Percentiles rank a stretch among this genome's conserved stretches.
Conservation (phyloP, 2,888 invertebrate species). For the Drosophila formosana region DNA sequence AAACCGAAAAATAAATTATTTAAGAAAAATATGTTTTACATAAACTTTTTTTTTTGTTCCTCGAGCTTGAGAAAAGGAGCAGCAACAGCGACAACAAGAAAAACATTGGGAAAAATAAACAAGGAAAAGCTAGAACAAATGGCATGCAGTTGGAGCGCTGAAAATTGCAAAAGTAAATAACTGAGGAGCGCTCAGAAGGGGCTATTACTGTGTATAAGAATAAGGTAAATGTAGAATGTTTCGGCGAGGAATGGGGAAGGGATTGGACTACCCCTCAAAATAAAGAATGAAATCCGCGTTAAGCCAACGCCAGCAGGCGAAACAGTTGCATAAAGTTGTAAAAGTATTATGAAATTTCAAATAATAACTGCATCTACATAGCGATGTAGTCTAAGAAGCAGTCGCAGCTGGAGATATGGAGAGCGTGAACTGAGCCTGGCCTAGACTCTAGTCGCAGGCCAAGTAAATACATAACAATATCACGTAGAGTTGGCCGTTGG, state of each 20-base stretch:
- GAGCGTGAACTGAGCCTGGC: constrained; percentile 19
- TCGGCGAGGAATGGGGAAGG: not conserved
- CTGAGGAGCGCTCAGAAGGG: constrained; percentile 38
- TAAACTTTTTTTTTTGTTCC: constrained; percentile 51
- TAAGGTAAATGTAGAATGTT: constrained; percentile 13
- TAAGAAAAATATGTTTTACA: constrained; percentile 81
- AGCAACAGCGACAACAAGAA: constrained; percentile 31
- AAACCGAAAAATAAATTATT: constrained; percentile 74
- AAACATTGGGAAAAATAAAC: constrained; percentile 44
- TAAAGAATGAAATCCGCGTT: constrained; percentile 75
- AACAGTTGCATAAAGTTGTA: constrained; percentile 77
- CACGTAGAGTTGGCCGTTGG: constrained; percentile 41
- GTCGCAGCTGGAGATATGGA: constrained; percentile 37
- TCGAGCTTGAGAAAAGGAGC: not conserved
- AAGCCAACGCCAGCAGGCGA: constrained; percentile 56
- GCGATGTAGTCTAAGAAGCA: constrained; percentile 25
- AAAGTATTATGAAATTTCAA: constrained; percentile 79
- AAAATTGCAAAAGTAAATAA: constrained; percentile 79
- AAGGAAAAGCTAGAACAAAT: constrained; percentile 67
- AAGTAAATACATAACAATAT: constrained; percentile 68
- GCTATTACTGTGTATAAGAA: constrained; percentile 21
- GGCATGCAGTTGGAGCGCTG: constrained; percentile 78
- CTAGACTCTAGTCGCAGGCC: constrained; percentile 24
- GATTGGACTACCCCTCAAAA: constrained; percentile 10
- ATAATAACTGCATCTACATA: constrained; percentile 75